Evolutionary conservation across 1,140 invertebrate species (phyloP), one percentile per base, ranked within the genome.

Genomic region (Coenobita brevimanus): DNA sequence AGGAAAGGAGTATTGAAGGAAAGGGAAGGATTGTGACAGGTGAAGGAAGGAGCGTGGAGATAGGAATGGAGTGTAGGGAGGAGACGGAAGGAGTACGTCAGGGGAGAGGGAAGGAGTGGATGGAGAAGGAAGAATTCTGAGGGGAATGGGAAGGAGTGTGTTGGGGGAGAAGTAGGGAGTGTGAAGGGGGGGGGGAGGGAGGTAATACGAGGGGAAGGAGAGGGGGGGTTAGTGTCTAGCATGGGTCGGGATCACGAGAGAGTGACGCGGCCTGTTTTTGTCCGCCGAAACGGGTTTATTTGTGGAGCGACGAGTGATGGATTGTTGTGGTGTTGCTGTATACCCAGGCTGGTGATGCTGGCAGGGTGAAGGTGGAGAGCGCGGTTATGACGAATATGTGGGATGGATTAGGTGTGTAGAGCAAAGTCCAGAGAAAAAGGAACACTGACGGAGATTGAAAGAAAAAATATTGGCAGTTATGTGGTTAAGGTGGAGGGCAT

Each of bases 201-300:
- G 33, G 36, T 1, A 50, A n/a, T 17, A 24, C 2, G 64, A 13
- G 64, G 64, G 4, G 2, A 13, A 33, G 38, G 69, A 69, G 27
- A 30, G 27, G 21, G 36, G 27, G n/a, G 76, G 17, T 3, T 2
- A 8, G 67, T 6, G n/a, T 50, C 24, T 6, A 69, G 21, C 24
- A 69, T 1, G 67, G 67, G 2, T 15, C 17, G 67, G n/a, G 67
- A 27, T 27, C 3, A 36, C 10, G 64, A 76, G 69, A 76, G 71
- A 84, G 82, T 41, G 69, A 73, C 46, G 71, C 46, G 60, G 36
- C 69, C 46, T 60, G 71, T 75, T 82, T 82, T 46, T 62, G 60
- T 82, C n/a, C 38, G 33, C 15, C 21, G 36, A 67, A 82, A 82
- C 79, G 41, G 79, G 79, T 82, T 80, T 82, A 82, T 82, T 82